These are phyloP conservation scores for Drosophila nr. medialis DNA, from an alignment of 2,888 invertebrate genomes.

Conservation along the genomic window DNA sequence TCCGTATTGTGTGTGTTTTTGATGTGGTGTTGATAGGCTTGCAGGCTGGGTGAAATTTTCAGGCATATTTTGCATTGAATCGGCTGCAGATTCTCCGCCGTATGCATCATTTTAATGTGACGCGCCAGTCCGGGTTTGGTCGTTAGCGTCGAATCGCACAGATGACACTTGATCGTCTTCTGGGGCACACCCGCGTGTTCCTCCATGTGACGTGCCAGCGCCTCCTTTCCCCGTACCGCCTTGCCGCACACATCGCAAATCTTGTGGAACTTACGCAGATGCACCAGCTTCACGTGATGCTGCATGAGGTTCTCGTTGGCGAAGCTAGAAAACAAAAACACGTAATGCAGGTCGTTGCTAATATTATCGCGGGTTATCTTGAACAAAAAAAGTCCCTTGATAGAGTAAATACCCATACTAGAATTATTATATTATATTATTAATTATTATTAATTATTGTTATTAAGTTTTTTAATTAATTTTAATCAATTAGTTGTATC, in stretches of 20 bases:
- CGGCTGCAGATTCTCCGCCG: constrained; percentile 59
- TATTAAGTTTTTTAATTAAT: too few relatives aligned
- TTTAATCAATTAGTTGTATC: too few relatives aligned
- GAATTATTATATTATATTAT: not conserved
- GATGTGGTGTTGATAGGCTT: constrained; percentile 79
- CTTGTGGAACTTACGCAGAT: constrained; percentile 79
- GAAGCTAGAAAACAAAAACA: constrained; percentile 73
- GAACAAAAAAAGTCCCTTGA: not conserved
- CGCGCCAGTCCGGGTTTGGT: constrained; percentile 79
- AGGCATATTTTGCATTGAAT: constrained; percentile 79
- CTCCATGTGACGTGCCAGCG: constrained; percentile 78
- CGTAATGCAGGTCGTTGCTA: not conserved
- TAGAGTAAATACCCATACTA: not conserved
- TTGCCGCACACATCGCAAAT: constrained; percentile 83
- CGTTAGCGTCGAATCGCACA: constrained; percentile 78
- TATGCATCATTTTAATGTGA: constrained; percentile 82
- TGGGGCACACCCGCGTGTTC: constrained; percentile 79
- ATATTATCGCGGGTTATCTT: not conserved
- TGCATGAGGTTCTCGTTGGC: constrained; percentile 76
- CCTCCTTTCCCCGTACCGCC: constrained; percentile 75
- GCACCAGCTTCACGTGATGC: constrained; percentile 79
- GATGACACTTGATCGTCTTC: constrained; percentile 75
- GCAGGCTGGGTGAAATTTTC: constrained; percentile 77
- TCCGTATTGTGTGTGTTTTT: constrained; percentile 79
- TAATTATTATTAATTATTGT: not conserved